Evolutionary conservation across 2,113 vertebrate species (phyloP).

Genomic region (pig (Sus scrofa)): DNA sequence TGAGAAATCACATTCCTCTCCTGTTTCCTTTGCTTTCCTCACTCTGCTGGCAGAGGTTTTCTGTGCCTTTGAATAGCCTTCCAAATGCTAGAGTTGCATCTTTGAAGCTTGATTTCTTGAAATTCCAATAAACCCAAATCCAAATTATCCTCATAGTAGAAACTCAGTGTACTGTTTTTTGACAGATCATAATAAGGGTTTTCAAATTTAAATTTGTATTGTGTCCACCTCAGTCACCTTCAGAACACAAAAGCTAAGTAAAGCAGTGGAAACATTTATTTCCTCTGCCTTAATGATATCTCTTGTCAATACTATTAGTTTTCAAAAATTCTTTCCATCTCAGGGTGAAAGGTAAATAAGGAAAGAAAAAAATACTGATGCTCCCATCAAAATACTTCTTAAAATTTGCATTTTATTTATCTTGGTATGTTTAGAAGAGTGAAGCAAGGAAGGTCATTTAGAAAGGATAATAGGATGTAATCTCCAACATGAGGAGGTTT

Average conservation of each 20-base stretch:
- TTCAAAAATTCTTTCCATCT: not conserved
- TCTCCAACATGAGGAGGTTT: not conserved
- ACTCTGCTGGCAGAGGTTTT: not conserved
- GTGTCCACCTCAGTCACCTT: not conserved
- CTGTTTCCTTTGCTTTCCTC: not conserved
- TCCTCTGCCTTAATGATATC: not conserved
- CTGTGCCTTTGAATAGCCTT: not conserved
- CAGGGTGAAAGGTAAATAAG: not conserved
- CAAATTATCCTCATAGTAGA: not conserved
- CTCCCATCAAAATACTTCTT: not conserved
- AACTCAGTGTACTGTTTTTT: not conserved
- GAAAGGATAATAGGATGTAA: not conserved
- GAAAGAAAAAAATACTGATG: not conserved
- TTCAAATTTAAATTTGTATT: not conserved
- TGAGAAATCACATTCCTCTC: not conserved
- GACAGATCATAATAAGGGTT: not conserved
- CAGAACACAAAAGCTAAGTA: not conserved
- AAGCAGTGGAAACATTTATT: not conserved
- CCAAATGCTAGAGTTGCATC: not conserved
- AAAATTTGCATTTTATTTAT: not conserved
- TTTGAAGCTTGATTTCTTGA: not conserved
- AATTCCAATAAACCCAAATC: not conserved
- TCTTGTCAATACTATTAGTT: not conserved
- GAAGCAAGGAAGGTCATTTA: not conserved
- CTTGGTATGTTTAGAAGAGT: slow-evolving; percentile 41